Evolutionary conservation across 2,113 vertebrate species (phyloP).

Genomic region (Chionomys nivalis): DNA sequence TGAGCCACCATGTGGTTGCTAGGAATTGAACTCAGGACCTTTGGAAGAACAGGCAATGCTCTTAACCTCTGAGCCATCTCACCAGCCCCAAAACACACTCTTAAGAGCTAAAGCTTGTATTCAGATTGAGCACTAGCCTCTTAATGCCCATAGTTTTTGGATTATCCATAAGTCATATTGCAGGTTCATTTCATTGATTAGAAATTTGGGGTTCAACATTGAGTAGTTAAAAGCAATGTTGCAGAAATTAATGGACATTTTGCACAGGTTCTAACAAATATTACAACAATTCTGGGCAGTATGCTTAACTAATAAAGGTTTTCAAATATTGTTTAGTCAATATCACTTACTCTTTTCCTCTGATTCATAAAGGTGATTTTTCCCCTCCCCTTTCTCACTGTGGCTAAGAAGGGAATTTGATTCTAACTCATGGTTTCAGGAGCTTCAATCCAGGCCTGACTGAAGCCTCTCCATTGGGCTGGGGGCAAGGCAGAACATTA

Average conservation of each 20-base stretch:
- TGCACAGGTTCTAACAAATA: background rate
- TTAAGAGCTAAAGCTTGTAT: background rate
- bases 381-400: background rate
- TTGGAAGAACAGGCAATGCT: too few species aligned
- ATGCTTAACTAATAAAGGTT: slow-evolving; percentile 1
- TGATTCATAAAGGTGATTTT: background rate
- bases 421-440: background rate
- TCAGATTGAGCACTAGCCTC: background rate
- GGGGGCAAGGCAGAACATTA: background rate
- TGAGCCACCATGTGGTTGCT: too few species aligned
- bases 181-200: slow-evolving; percentile 1
- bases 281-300: background rate
- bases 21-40: too few species aligned
- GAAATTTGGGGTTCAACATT: background rate
- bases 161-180: background rate
- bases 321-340: background rate
- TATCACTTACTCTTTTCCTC: background rate
- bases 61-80: too few species aligned
- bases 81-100: background rate
- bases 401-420: background rate
- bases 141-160: background rate
- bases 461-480: background rate
- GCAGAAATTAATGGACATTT: background rate
- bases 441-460: too few species aligned
- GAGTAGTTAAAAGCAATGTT: background rate